Evolutionary conservation across 2,888 invertebrate species (phyloP).

Genomic region (Lochmaea crataegi): DNA sequence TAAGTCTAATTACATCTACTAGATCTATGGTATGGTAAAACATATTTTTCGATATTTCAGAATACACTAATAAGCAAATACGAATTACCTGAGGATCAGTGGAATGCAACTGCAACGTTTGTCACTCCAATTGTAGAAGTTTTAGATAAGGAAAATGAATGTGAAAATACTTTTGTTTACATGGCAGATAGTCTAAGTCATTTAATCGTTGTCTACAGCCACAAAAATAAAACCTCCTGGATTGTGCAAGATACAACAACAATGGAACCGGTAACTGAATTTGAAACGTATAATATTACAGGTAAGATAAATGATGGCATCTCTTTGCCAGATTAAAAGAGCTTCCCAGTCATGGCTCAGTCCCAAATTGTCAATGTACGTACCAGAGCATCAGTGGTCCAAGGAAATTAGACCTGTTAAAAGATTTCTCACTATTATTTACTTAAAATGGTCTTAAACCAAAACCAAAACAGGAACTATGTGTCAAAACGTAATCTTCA

Average conservation of each 20-base stretch:
- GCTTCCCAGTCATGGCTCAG: too few relatives aligned
- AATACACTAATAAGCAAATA: constrained; percentile 71
- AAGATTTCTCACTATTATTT: too few relatives aligned
- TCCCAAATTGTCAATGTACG: too few relatives aligned
- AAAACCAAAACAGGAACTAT: too few relatives aligned
- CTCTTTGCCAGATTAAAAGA: too few relatives aligned
- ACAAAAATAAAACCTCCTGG: constrained; percentile 70
- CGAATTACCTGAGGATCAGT: constrained; percentile 68
- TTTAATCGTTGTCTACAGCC: constrained; percentile 74
- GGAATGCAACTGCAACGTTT: constrained; percentile 68
- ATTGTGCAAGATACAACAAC: constrained; percentile 71
- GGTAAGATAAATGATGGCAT: constrained; percentile 64
- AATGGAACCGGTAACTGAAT: constrained; percentile 74
- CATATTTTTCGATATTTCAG: constrained; percentile 48
- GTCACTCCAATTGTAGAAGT: constrained; percentile 76
- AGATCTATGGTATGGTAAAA: too few relatives aligned
- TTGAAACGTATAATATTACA: constrained; percentile 73
- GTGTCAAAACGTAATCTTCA: too few relatives aligned
- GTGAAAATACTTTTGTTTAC: constrained; percentile 74
- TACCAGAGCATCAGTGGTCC: too few relatives aligned
- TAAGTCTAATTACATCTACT: constrained; percentile 47
- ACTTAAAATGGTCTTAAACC: too few relatives aligned
- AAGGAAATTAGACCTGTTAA: too few relatives aligned
- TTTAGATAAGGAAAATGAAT: constrained; percentile 65
- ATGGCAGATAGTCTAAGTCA: constrained; percentile 76